Conservation (phyloP, 1,140 invertebrate species). For the Philotrypesis tridentata region DNA sequence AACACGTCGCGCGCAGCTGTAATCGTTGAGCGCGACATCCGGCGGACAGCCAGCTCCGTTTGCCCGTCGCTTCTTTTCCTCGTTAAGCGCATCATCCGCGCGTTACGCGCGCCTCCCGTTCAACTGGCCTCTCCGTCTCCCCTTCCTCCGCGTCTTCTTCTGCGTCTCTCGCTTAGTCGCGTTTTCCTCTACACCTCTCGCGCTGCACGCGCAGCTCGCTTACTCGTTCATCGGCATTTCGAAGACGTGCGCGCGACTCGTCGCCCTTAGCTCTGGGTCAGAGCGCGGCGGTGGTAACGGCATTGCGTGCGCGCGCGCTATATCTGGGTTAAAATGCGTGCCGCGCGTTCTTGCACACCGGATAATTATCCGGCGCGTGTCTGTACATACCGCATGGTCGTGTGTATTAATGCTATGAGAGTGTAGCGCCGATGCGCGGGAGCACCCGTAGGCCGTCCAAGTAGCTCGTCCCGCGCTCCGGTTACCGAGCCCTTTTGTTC, state of each 20-base stretch:
- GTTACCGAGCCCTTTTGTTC: too few species aligned
- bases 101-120: background rate
- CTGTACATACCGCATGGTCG: background rate
- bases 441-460: too few species aligned
- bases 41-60: background rate
- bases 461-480: too few species aligned
- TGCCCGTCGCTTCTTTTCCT: background rate
- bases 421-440: too few species aligned
- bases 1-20: background rate
- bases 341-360: background rate
- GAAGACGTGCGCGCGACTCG: background rate
- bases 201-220: too few species aligned
- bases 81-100: background rate
- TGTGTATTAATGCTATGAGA: background rate
- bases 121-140: background rate
- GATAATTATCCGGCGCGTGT: conserved; percentile 19
- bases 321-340: conserved; percentile 48
- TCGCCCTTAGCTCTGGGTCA: conserved; percentile 48
- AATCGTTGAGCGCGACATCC: background rate
- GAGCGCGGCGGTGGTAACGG: conserved; percentile 42
- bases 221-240: conserved; percentile 18
- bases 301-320: conserved; percentile 25
- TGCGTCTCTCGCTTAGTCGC: background rate
- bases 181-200: too few species aligned
- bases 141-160: background rate